These are phyloP conservation scores for Tetropium fuscum DNA, from an alignment of 2,888 invertebrate genomes.

Conservation along the genomic window DNA sequence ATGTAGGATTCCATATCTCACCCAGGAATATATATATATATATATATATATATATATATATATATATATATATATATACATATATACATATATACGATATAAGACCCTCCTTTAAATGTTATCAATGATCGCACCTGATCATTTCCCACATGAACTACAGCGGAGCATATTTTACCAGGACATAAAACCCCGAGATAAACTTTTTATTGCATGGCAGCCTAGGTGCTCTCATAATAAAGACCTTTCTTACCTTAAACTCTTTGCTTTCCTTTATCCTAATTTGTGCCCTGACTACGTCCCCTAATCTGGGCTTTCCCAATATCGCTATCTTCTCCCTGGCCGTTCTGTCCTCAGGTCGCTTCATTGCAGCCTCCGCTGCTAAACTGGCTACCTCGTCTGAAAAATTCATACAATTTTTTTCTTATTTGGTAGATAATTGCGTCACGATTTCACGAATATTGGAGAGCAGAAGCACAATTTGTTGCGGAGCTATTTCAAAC, in stretches of 20 bases:
- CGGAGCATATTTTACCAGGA: slow-evolving; percentile 1
- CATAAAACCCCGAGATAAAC: slow-evolving; percentile 2
- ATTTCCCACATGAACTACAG: no score
- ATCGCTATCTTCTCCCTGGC: slow-evolving; percentile 89
- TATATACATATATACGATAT: no score
- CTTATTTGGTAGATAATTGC: slow-evolving; percentile 7
- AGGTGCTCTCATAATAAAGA: neutral
- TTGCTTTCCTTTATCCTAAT: slow-evolving; percentile 97
- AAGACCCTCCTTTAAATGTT: no score
- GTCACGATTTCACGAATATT: neutral
- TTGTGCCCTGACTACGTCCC: slow-evolving; percentile 87
- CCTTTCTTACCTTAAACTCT: slow-evolving; percentile 90
- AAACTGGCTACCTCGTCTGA: slow-evolving; percentile 73
- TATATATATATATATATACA: no score
- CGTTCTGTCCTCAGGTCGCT: slow-evolving; percentile 75
- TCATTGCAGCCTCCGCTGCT: slow-evolving; percentile 74
- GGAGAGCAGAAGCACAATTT: neutral
- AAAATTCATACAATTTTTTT: slow-evolving; percentile 30
- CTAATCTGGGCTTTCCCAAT: slow-evolving; percentile 92
- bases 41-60: no score
- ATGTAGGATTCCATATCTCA: no score
- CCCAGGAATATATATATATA: no score
- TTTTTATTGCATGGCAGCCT: neutral
- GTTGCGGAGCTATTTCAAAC: neutral
- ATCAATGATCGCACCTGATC: no score